phyloP scores from a whole-genome alignment of 2,888 invertebrate species.

The Polymixis lichenea region DNA sequence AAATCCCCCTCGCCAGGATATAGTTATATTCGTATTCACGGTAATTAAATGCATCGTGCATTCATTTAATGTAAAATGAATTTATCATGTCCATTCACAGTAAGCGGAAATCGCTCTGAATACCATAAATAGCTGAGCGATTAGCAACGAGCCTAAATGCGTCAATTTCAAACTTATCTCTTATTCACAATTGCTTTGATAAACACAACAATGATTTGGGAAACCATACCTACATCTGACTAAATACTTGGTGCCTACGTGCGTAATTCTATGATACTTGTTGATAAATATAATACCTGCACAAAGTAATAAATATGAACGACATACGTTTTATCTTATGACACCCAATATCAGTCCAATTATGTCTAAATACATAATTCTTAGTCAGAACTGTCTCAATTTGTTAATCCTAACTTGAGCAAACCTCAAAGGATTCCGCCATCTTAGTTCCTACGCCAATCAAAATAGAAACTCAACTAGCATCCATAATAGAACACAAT shows the following conservation, averaged over 20 bases:
- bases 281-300: background rate
- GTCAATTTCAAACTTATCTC: slow-evolving; percentile 31
- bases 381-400: slow-evolving; percentile 15
- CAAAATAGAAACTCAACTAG: slow-evolving; percentile 35
- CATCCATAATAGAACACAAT: slow-evolving; percentile 43
- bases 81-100: slow-evolving; percentile 24
- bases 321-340: background rate
- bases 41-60: slow-evolving; percentile 29
- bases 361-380: slow-evolving; percentile 32
- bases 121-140: slow-evolving; percentile 42
- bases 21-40: slow-evolving; percentile 15
- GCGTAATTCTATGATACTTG: background rate
- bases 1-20: background rate
- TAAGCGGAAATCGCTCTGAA: slow-evolving; percentile 35
- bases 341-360: slow-evolving; percentile 8
- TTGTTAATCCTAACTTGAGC: slow-evolving; percentile 28
- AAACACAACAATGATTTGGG: slow-evolving; percentile 8
- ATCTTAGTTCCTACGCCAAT: slow-evolving; percentile 27
- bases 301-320: background rate
- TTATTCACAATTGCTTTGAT: slow-evolving; percentile 29
- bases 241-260: background rate
- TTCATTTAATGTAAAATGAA: slow-evolving; percentile 22
- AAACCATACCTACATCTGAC: background rate
- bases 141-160: slow-evolving; percentile 29
- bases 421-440: slow-evolving; percentile 31